Evolutionary conservation across 2,888 invertebrate species (phyloP), one percentile per base, ranked within the genome.

Genomic region (Pollenia griseotomentosa): DNA sequence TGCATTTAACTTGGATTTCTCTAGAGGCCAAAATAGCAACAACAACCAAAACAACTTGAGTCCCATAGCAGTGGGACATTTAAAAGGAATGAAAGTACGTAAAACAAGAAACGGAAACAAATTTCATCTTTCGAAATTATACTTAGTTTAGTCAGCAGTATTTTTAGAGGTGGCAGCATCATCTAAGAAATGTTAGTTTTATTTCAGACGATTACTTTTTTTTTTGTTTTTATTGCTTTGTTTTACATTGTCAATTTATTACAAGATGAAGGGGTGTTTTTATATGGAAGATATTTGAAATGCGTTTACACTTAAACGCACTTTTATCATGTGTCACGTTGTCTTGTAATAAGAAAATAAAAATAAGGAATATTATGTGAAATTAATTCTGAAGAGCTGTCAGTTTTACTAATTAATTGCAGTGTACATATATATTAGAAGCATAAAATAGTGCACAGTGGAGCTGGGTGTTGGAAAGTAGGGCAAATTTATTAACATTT

Each of bases 1-100:
- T 88, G 88, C 88, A 89, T 89, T 89, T 87, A 89, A 85, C 75
- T 87, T 87, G 88, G 86, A 88, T 88, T 89, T 89, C 88, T 85
- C 87, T 70, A 73, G 87, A 82, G 87, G 61, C 73, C 51, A 73
- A 71, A 71, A 73, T 42, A 75, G 40, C 19, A 68, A 73, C 53
- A 74, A 51, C 59, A 79, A 79, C 23, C 2, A 23, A 23, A 23
- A 23, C 42, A 74, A 61, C 42, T 73, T 23, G 6, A 5, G 10
- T 66, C 16, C 51, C 42, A 12, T 55, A 42, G 61, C 42, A 42
- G 61, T 42, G 33, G 42, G 23, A 23, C 59, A 66, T 53, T 75
- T 75, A 68, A 70, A 55, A 59, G 48, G 63, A 85, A 75, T 33
- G 33, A 33, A 33, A 33, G 33, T 23, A 23, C 23, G 23, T 65